A percentile compares a stretch with the other conserved stretches of the same genome.
Evolutionary conservation across 2,113 vertebrate genomes (phyloP).

Genomic region (Epinephelus lanceolatus): DNA sequence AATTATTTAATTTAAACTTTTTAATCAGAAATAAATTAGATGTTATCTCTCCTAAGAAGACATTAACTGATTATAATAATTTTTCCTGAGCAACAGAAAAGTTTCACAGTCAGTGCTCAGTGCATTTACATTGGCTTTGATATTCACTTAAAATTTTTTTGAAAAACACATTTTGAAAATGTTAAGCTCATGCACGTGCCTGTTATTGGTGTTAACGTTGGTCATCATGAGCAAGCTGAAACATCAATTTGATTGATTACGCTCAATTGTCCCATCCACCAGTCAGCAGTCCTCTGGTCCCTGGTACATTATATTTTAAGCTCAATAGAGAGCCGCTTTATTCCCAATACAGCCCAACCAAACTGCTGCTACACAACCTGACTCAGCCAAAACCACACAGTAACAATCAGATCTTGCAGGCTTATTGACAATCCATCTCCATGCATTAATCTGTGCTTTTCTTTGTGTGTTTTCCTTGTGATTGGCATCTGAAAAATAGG

Average conservation of each 20-base stretch:
- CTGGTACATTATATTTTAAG: constrained; percentile 46
- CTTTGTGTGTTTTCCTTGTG: neutral
- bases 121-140: neutral
- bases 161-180: neutral
- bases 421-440: constrained; percentile 40
- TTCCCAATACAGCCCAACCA: constrained; percentile 7
- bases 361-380: constrained; percentile 32
- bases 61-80: neutral
- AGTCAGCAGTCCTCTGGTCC: constrained; percentile 60
- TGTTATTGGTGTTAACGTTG: constrained; percentile 18
- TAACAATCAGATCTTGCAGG: constrained; percentile 28
- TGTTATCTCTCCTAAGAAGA: neutral
- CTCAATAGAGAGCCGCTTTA: constrained; percentile 29
- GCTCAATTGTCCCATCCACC: constrained; percentile 33
- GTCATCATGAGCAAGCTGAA: constrained; percentile 56
- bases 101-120: neutral
- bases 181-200: neutral
- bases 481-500: constrained; percentile 3
- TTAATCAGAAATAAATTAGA: neutral
- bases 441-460: constrained; percentile 18
- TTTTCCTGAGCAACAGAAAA: constrained; percentile 23
- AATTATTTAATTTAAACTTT: neutral
- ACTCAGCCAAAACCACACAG: constrained; percentile 46
- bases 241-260: constrained; percentile 68
- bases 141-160: neutral